Percentiles rank a stretch among this genome's conserved stretches.
These are phyloP conservation scores for Blastobasis lacticolella DNA, from an alignment of 2,888 invertebrate species.

Conservation along the genomic window DNA sequence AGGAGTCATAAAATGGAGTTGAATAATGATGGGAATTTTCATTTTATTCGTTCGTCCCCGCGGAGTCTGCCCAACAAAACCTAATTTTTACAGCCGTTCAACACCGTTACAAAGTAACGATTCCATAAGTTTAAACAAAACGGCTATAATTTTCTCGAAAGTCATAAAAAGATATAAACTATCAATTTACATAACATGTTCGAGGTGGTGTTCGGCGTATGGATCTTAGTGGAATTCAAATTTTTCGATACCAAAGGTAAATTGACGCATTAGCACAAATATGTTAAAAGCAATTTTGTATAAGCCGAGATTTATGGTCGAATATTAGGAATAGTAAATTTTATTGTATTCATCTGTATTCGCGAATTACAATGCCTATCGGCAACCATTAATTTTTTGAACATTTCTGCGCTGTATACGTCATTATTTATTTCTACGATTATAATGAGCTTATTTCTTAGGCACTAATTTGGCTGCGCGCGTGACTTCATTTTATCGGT, in stretches of 20 bases:
- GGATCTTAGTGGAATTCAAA: constrained; percentile 27
- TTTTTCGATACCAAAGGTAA: constrained; percentile 8
- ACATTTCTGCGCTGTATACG: too few relatives aligned
- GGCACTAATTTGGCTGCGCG: constrained; percentile 44
- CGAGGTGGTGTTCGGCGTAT: constrained; percentile 15
- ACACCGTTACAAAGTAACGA: background rate
- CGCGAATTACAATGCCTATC: too few relatives aligned
- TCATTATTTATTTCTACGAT: background rate
- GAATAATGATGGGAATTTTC: too few relatives aligned
- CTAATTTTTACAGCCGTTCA: too few relatives aligned
- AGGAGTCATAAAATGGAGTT: too few relatives aligned
- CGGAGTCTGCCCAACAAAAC: too few relatives aligned
- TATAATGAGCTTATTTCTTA: constrained; percentile 11
- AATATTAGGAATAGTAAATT: background rate
- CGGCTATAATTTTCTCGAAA: constrained; percentile 4
- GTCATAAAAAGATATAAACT: constrained; percentile 11
- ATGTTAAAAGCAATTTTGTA: constrained; percentile 43
- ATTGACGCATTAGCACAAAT: constrained; percentile 28
- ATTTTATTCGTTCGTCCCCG: too few relatives aligned
- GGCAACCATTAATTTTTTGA: too few relatives aligned
- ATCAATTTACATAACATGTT: constrained; percentile 38
- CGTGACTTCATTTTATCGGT: constrained; percentile 49
- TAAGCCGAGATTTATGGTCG: background rate
- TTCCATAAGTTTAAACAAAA: constrained; percentile 7
- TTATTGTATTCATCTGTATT: too few relatives aligned